phyloP scores from a whole-genome alignment of 2,113 vertebrate genomes.

The Ginglymostoma cirratum region DNA sequence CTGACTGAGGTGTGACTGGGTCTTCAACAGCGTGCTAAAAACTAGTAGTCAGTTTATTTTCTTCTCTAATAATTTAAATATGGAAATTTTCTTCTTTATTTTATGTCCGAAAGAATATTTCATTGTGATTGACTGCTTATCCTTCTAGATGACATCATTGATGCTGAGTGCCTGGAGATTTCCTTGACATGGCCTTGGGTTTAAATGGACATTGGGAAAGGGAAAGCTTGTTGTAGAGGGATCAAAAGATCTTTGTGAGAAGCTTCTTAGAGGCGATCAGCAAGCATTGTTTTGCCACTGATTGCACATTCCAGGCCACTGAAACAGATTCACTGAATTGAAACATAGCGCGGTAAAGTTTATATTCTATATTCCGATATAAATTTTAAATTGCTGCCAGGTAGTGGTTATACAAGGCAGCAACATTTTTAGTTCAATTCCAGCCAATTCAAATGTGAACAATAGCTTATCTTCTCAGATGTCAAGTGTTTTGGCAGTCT shows the following conservation, averaged over 20 bases:
- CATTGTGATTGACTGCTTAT: too few species aligned
- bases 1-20: too few species aligned
- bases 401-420: neutral
- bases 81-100: too few species aligned
- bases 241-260: neutral
- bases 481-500: conserved; percentile 3
- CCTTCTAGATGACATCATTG: too few species aligned
- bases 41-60: too few species aligned
- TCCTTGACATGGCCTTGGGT: too few species aligned
- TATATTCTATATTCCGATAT: neutral
- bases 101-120: too few species aligned
- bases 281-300: neutral
- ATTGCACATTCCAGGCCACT: neutral
- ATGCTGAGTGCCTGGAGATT: too few species aligned
- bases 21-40: too few species aligned
- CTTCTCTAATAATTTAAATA: too few species aligned
- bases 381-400: neutral
- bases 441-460: neutral
- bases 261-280: neutral
- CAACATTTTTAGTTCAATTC: conserved; percentile 7
- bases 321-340: neutral
- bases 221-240: neutral
- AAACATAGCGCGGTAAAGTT: neutral
- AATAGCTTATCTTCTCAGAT: neutral
- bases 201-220: too few species aligned